Percentiles rank a stretch among this genome's conserved stretches.
These are phyloP conservation scores for Prosopocoilus inquinatus DNA, from an alignment of 2,888 invertebrate species.

Conservation along the genomic window DNA sequence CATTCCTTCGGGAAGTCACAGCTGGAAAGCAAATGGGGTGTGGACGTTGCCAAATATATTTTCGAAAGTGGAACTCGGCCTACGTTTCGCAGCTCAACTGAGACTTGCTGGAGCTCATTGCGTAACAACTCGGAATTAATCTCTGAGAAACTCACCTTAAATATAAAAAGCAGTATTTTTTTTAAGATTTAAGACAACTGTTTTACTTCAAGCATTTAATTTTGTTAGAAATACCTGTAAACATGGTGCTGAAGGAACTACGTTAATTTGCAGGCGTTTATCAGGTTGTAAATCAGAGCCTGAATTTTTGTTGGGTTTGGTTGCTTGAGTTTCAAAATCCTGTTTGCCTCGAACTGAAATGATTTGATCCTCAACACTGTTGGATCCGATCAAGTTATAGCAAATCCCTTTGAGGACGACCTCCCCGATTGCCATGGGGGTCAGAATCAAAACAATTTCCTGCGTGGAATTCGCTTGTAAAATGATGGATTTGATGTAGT, in stretches of 20 bases:
- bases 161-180: conserved; percentile 11
- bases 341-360: conserved; percentile 60
- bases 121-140: conserved; percentile 66
- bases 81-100: conserved; percentile 67
- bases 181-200: no score
- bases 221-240: conserved; percentile 61
- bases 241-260: conserved; percentile 78
- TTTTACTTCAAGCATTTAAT: no score
- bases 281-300: conserved; percentile 17
- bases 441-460: conserved; percentile 67
- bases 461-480: conserved; percentile 62
- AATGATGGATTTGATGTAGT: conserved; percentile 56
- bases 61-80: conserved; percentile 65
- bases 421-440: conserved; percentile 71
- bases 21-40: conserved; percentile 59
- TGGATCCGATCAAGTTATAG: conserved; percentile 42
- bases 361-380: conserved; percentile 43
- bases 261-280: conserved; percentile 69
- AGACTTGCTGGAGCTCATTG: conserved; percentile 70
- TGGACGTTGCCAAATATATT: conserved; percentile 65
- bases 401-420: conserved; percentile 70
- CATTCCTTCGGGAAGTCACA: conserved; percentile 36
- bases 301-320: conserved; percentile 27
- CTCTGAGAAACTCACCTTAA: conserved; percentile 69
- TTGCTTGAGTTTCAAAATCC: conserved; percentile 53